Percentiles rank a stretch among this genome's conserved stretches.
Conservation (phyloP, 2,113 vertebrate species). For the Podarcis muralis region DNA sequence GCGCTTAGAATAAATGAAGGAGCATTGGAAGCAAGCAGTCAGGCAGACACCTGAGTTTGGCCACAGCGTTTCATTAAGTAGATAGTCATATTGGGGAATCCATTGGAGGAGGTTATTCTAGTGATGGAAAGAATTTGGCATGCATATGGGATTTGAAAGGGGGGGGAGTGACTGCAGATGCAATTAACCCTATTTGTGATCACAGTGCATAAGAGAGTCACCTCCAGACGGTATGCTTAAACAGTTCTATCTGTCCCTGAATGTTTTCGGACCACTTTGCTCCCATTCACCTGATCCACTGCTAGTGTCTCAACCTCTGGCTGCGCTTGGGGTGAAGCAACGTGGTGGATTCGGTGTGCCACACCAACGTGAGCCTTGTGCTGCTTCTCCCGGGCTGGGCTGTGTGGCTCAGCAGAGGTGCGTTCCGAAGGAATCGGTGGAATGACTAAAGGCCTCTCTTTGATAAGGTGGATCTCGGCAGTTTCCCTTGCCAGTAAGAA, state of each 20-base stretch:
- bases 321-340: conserved; percentile 68
- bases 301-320: conserved; percentile 90
- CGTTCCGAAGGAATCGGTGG: conserved; percentile 89
- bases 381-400: conserved; percentile 84
- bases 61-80: conserved; percentile 67
- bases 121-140: conserved; percentile 83
- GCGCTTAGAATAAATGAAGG: conserved; percentile 23
- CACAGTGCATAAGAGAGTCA: conserved; percentile 79
- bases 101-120: conserved; percentile 42
- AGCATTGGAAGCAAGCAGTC: conserved; percentile 78
- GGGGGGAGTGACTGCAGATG: conserved; percentile 56
- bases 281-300: conserved; percentile 90
- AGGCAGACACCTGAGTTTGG: conserved; percentile 75
- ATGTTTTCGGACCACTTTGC: conserved; percentile 89
- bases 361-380: conserved; percentile 90
- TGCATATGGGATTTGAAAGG: conserved; percentile 75
- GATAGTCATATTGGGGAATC: conserved; percentile 39
- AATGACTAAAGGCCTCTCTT: conserved; percentile 90
- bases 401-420: conserved; percentile 72
- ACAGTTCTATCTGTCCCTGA: conserved; percentile 95
- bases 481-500: conserved; percentile 89
- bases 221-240: conserved; percentile 68
- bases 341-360: conserved; percentile 90
- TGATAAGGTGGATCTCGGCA: conserved; percentile 83
- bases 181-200: conserved; percentile 62